Conservation (phyloP, 2,113 vertebrate species). For the Osmerus eperlanus region DNA sequence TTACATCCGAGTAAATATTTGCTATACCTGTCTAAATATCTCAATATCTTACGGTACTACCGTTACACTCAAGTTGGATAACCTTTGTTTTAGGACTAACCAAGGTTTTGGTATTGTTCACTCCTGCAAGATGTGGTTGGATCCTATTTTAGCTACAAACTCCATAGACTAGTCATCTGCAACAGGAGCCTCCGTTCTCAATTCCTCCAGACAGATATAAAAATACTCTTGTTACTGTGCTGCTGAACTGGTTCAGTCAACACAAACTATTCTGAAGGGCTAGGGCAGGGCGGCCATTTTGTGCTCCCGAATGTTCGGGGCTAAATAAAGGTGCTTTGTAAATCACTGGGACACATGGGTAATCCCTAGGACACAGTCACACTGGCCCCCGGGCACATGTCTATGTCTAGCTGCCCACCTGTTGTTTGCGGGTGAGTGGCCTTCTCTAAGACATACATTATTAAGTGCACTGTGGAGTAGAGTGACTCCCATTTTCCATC, state of each 20-base stretch:
- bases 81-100: too few species aligned
- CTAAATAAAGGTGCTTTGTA: slow-evolving; percentile 62
- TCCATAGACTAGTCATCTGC: too few species aligned
- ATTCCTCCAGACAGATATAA: slow-evolving; percentile 10
- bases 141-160: too few species aligned
- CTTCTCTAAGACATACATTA: slow-evolving; percentile 64
- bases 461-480: slow-evolving; percentile 59
- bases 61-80: too few species aligned
- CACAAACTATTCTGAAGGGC: slow-evolving; percentile 29
- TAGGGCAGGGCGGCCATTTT: slow-evolving; percentile 34
- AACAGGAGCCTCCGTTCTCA: too few species aligned
- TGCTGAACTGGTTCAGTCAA: not conserved
- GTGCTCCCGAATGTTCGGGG: slow-evolving; percentile 52
- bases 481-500: slow-evolving; percentile 68
- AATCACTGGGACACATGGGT: slow-evolving; percentile 33
- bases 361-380: slow-evolving; percentile 58
- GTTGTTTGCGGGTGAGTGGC: slow-evolving; percentile 57
- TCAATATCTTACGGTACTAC: too few species aligned
- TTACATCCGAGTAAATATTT: too few species aligned
- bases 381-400: slow-evolving; percentile 45
- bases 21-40: too few species aligned
- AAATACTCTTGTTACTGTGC: slow-evolving; percentile 33
- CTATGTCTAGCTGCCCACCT: slow-evolving; percentile 57
- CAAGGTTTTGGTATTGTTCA: too few species aligned
- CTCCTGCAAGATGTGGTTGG: too few species aligned